Percentiles rank a stretch among this genome's conserved stretches.
These are phyloP conservation scores for Psittacula derbiana DNA, from an alignment of 2,797 vertebrate species.

Conservation along the genomic window DNA sequence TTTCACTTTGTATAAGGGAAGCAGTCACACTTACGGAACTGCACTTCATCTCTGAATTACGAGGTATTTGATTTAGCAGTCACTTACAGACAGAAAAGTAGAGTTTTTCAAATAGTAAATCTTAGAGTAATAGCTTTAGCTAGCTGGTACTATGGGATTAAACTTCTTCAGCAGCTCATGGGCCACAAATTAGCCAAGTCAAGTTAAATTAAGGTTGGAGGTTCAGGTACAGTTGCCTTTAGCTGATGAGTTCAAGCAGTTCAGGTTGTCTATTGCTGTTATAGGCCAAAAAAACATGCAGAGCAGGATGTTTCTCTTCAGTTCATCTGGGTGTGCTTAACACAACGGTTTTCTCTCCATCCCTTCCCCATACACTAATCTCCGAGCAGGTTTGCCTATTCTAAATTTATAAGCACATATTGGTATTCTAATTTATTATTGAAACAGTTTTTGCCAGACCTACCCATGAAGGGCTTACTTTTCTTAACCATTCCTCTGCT, in stretches of 20 bases:
- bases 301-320: neutral
- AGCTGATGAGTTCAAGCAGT: conserved; percentile 27
- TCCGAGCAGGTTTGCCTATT: neutral
- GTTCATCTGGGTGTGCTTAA: neutral
- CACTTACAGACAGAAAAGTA: conserved; percentile 8
- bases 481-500: conserved; percentile 31
- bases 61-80: neutral
- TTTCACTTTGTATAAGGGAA: neutral
- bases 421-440: neutral
- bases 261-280: neutral
- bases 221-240: conserved; percentile 14
- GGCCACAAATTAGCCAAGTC: conserved; percentile 2
- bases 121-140: conserved; percentile 29
- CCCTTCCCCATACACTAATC: neutral
- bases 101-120: conserved; percentile 15
- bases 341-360: neutral
- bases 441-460: neutral
- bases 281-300: neutral
- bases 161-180: conserved; percentile 39
- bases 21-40: neutral
- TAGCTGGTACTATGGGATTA: conserved; percentile 8
- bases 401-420: neutral
- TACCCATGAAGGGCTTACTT: neutral
- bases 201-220: conserved; percentile 43
- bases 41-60: conserved; percentile 7